These are phyloP conservation scores for Drosophila ercepeae DNA, from an alignment of 1,140 invertebrate genomes.

Conservation along the genomic window DNA sequence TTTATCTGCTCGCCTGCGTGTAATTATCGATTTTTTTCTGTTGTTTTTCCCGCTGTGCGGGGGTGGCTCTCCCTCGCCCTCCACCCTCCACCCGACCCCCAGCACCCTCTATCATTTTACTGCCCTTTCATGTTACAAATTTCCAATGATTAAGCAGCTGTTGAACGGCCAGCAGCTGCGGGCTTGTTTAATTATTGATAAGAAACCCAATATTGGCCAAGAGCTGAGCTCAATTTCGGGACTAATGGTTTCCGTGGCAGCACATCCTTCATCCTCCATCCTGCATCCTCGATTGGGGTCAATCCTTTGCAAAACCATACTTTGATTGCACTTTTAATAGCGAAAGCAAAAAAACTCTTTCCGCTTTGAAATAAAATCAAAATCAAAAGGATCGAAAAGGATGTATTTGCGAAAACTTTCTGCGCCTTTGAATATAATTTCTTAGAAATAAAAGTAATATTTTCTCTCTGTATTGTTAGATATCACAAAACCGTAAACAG, in stretches of 20 bases:
- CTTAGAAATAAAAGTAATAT: too few species aligned
- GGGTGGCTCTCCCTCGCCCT: slow-evolving; percentile 51
- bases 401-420: too few species aligned
- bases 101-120: not conserved
- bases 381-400: too few species aligned
- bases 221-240: slow-evolving; percentile 17
- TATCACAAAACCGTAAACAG: not conserved
- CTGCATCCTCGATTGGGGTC: not conserved
- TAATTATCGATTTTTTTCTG: slow-evolving; percentile 69
- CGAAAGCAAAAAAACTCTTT: too few species aligned
- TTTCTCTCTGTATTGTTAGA: not conserved
- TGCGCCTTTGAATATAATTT: too few species aligned
- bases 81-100: not conserved
- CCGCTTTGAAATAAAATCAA: too few species aligned
- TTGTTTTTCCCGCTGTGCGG: slow-evolving; percentile 24
- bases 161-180: slow-evolving; percentile 49
- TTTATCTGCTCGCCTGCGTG: slow-evolving; percentile 52
- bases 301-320: not conserved
- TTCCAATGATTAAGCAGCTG: slow-evolving; percentile 67
- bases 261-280: not conserved
- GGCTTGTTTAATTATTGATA: slow-evolving; percentile 63
- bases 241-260: slow-evolving; percentile 10
- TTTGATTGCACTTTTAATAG: slow-evolving; percentile 16
- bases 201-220: slow-evolving; percentile 47
- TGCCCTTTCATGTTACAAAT: slow-evolving; percentile 65